Evolutionary conservation across 2,888 invertebrate genomes (phyloP).

Genomic region (Clusia tigrina): DNA sequence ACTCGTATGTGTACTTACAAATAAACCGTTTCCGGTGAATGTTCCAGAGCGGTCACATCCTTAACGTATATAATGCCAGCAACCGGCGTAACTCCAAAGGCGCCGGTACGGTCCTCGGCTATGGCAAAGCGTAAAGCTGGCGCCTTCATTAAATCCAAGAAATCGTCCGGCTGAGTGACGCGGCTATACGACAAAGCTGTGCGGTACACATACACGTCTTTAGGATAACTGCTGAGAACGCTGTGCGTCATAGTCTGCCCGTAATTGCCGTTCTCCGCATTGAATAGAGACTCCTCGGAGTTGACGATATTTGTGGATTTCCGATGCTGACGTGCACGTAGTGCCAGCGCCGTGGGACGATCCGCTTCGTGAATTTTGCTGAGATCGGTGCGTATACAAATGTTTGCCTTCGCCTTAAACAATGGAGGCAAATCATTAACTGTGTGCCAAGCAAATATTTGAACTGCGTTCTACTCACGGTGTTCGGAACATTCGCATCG

Average conservation of each 20-base stretch:
- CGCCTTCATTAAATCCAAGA: slow-evolving; percentile 47
- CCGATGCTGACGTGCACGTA: slow-evolving; percentile 45
- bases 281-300: slow-evolving; percentile 42
- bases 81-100: slow-evolving; percentile 67
- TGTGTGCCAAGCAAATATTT: slow-evolving; percentile 13
- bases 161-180: slow-evolving; percentile 64
- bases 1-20: slow-evolving; percentile 56
- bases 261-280: slow-evolving; percentile 35
- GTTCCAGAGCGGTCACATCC: slow-evolving; percentile 64
- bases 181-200: slow-evolving; percentile 65
- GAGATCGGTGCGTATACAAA: slow-evolving; percentile 63
- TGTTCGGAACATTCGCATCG: slow-evolving; percentile 41
- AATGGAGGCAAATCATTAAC: not conserved
- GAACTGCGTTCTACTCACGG: slow-evolving; percentile 37
- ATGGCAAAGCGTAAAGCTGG: slow-evolving; percentile 48
- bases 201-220: slow-evolving; percentile 61
- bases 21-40: slow-evolving; percentile 63
- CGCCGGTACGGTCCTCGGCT: slow-evolving; percentile 59
- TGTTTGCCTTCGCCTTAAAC: slow-evolving; percentile 53
- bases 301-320: slow-evolving; percentile 47
- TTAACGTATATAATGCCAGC: slow-evolving; percentile 70
- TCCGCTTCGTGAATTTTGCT: slow-evolving; percentile 55
- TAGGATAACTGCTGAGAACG: slow-evolving; percentile 49
- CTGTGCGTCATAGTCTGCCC: slow-evolving; percentile 32
- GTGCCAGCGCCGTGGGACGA: slow-evolving; percentile 55